Conservation (phyloP, 2,797 vertebrate species). For the Ambastaia sidthimunki region DNA sequence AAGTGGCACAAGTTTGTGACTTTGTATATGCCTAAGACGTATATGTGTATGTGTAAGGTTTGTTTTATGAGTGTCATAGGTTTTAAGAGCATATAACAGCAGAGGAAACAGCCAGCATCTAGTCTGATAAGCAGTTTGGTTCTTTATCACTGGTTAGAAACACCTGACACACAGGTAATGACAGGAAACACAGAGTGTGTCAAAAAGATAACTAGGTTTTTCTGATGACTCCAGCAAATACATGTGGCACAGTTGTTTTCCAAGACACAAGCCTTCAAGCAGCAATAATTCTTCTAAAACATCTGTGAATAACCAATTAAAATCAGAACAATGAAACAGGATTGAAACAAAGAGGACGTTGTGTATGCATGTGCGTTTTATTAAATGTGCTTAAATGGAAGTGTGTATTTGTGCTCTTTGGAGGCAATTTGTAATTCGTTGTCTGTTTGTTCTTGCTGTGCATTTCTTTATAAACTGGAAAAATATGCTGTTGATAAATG, state of each 20-base stretch:
- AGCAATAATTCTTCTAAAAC: not conserved
- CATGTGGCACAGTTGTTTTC: conserved; percentile 60
- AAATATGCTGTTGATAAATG: not conserved
- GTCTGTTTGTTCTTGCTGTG: not conserved
- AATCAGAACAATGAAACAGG: conserved; percentile 7
- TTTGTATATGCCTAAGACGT: conserved; percentile 1
- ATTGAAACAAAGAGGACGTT: conserved; percentile 11
- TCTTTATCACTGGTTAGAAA: conserved; percentile 60
- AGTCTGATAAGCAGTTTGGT: conserved; percentile 55
- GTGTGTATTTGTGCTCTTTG: not conserved
- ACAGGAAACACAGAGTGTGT: conserved; percentile 59
- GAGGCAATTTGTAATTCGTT: not conserved
- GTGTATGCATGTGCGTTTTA: conserved; percentile 8
- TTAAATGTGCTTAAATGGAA: not conserved
- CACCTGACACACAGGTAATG: conserved; percentile 70
- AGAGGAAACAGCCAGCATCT: conserved; percentile 28
- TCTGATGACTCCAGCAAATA: conserved; percentile 48
- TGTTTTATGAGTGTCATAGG: conserved; percentile 49
- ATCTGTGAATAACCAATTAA: conserved; percentile 14
- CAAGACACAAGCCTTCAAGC: conserved; percentile 1
- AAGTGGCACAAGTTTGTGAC: not conserved
- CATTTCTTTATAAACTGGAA: not conserved
- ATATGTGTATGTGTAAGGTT: conserved; percentile 19
- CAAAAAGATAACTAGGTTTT: conserved; percentile 24
- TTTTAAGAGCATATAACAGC: conserved; percentile 35